Conservation (phyloP, 2,113 vertebrate genomes). For the Dendropsophus ebraccatus region DNA sequence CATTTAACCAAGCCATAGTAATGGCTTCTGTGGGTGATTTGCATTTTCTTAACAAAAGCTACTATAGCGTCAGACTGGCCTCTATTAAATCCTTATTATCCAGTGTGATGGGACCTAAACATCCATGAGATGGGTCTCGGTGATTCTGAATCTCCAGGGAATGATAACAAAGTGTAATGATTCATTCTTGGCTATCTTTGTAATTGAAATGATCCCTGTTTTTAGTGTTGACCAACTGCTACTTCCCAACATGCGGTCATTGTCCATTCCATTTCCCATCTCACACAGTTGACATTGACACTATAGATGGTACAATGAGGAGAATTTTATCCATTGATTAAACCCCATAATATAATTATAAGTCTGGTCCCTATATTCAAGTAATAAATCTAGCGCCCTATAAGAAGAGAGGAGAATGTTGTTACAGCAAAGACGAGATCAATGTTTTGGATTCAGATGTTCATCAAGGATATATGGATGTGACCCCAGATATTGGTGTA, state of each 20-base stretch:
- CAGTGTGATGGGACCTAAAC: background rate
- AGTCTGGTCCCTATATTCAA: background rate
- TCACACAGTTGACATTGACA: background rate
- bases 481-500: no score
- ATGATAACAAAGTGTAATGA: background rate
- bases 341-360: background rate
- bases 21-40: background rate
- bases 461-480: no score
- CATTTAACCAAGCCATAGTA: background rate
- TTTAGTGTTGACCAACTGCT: background rate
- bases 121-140: constrained; percentile 10
- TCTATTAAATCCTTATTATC: constrained; percentile 16
- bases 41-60: constrained; percentile 1
- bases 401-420: background rate
- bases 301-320: background rate
- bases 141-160: background rate
- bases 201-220: background rate
- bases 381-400: background rate
- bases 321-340: background rate
- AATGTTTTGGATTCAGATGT: no score
- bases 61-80: background rate
- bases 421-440: no score
- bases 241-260: background rate
- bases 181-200: background rate
- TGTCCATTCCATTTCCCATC: background rate